Conservation (phyloP, 2,888 invertebrate species). For the Caradrina clavipalpis region DNA sequence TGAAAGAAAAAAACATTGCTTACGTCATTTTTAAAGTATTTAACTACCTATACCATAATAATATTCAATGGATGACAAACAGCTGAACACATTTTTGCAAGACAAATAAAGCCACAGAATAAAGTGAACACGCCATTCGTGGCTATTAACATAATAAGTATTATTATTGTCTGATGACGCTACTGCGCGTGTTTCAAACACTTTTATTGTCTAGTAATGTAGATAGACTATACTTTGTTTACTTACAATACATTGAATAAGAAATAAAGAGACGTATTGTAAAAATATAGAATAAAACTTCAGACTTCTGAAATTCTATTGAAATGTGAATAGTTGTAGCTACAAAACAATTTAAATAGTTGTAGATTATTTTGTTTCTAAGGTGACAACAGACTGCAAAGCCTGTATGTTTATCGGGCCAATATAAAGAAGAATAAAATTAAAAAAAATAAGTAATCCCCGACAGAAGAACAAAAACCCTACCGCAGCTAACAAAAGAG, state of each 20-base stretch:
- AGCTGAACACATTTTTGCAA: slow-evolving; percentile 26
- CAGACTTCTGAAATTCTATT: background rate
- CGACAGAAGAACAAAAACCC: too few species aligned
- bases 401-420: too few species aligned
- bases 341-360: background rate
- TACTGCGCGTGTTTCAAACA: slow-evolving; percentile 32
- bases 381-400: too few species aligned
- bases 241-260: slow-evolving; percentile 24
- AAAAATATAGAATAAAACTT: background rate
- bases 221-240: slow-evolving; percentile 29
- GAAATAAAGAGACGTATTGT: slow-evolving; percentile 10
- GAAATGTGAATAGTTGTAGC: background rate
- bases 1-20: slow-evolving; percentile 57
- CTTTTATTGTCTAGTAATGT: slow-evolving; percentile 38
- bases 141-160: slow-evolving; percentile 27
- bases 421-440: too few species aligned
- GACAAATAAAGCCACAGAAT: slow-evolving; percentile 24
- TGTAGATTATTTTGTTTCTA: background rate
- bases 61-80: slow-evolving; percentile 20
- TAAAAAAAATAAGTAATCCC: too few species aligned
- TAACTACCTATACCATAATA: background rate
- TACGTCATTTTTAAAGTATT: background rate
- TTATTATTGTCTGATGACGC: slow-evolving; percentile 32
- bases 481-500: too few species aligned
- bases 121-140: slow-evolving; percentile 30